Base-by-base conservation (phyloP, 2,797 vertebrate genomes). In the Melanotaenia parkinsoni region DNA sequence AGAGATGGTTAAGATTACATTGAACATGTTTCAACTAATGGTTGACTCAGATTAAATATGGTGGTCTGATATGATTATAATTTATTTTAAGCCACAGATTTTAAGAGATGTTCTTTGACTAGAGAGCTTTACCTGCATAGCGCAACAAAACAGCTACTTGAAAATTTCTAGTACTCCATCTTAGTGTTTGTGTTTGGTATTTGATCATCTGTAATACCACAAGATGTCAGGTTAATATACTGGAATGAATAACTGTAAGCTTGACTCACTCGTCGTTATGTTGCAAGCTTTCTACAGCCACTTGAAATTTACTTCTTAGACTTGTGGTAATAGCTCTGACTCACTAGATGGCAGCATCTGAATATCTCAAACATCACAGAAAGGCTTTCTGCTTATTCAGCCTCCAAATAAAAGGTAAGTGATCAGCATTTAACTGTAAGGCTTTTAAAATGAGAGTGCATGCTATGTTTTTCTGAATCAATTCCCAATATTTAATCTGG, bases 301-400 rank as follows among this genome's bases (percentile, higher is more conserved):
- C 8, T 24, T 22, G 3, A 20, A 28, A 6, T 0, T 1, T 10
- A 5, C 26, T 40, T 59, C 7, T 64, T 18, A 61, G 11, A 66
- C 26, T 18, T 88, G 89, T 22, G 20, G 47, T 32, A 62, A 24
- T 50, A 0, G 0, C 1, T 38, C 1, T 56, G 0, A 0, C 0
- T 64, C 90, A 83, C 88, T 78, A 87, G 92, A 85, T 92, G 90
- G 79, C 79, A 89, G 74, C 37, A 2, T 80, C 70, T 67, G 51
- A 80, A 59, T 22, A 64, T 47, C 13, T 74, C 10, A 76, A 32
- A 64, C 8, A 54, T 61, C 11, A 35, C 61, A n/a, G 16, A 58
- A 3, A 37, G 0, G 0, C 11, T 26, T 56, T 65, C 16, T 16
- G n/a, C 1, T 3, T 65, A 35, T 12, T 63, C 18, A 67, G 43